Evolutionary conservation across 2,888 invertebrate genomes (phyloP), one percentile per base, ranked within the genome.

Genomic region (Smittia sp.): DNA sequence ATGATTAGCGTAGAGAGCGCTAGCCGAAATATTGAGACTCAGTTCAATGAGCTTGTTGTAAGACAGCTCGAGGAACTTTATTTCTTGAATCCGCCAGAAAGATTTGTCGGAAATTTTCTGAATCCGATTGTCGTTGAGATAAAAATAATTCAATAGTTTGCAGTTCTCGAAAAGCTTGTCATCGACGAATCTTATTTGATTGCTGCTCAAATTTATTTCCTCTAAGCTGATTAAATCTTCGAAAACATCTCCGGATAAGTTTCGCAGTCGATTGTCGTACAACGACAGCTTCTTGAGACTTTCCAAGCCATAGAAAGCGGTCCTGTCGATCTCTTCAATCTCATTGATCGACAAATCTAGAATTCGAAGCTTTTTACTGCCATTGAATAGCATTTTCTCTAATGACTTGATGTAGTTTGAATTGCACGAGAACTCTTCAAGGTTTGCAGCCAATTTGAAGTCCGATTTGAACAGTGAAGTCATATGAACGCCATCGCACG

Each of bases 151-250:
- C 22, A 72, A 38, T 13, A 27, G 22, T 15, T 38, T 22, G 24
- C 39, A 62, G 11, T n/a, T 72, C 18, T 13, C 22, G 9, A 72
- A 62, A 38, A 63, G 22, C 15, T 32, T 39, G 9, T 38, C 72
- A 0, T 58, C 62, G 15, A 72, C n/a, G 18, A 62, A 4, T 41
- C 25, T 1, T 20, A 72, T 20, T 72, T 72, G 58, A 72, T 72
- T 72, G 38, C 13, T n/a, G 52, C 72, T 72, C n/a, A 72, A 39
- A 62, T 62, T 63, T 13, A 72, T 62, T 72, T 72, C 72, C 13
- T 72, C 62, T 20, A 72, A 62, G 20, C 15, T 38, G 11, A 72
- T 63, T 13, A 72, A 39, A 72, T 72, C 72, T 62, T 72, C 15
- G 15, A 72, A 72, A 6, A 72, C 15, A n/a, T 72, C 72, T 4